Percentiles rank a stretch among this genome's conserved stretches.
phyloP scores from a whole-genome alignment of 1,140 invertebrate genomes.

The Drosophila pachea region DNA sequence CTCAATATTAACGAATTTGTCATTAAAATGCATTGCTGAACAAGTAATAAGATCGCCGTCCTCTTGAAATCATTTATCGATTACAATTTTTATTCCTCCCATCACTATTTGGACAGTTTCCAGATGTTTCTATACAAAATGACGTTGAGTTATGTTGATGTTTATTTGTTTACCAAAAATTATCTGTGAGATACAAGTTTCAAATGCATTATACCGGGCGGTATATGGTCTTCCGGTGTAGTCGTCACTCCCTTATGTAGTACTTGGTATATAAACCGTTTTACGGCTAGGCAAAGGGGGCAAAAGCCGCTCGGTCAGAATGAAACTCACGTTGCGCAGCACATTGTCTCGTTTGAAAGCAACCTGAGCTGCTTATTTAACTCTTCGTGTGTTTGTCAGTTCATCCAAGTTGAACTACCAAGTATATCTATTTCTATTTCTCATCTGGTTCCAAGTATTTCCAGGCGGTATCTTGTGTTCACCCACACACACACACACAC shows the following conservation, averaged over 20 bases:
- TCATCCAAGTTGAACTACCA: conserved; percentile 4
- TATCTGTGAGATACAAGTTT: not conserved
- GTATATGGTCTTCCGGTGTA: conserved; percentile 7
- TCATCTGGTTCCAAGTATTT: conserved; percentile 29
- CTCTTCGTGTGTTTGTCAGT: conserved; percentile 6
- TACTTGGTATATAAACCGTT: conserved; percentile 13
- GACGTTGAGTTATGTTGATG: too few species aligned
- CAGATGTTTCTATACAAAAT: too few species aligned
- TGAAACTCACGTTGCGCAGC: conserved; percentile 31
- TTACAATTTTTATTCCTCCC: too few species aligned
- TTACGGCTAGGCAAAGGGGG: not conserved
- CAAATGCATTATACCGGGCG: conserved; percentile 26
- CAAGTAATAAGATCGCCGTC: too few species aligned
- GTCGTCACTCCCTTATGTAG: conserved; percentile 1
- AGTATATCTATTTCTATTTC: conserved; percentile 1
- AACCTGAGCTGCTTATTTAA: conserved; percentile 33
- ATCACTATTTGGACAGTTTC: too few species aligned
- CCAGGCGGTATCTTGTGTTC: conserved; percentile 37
- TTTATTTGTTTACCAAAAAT: too few species aligned
- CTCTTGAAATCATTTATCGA: too few species aligned
- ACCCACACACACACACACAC: too few species aligned
- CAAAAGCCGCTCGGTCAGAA: not conserved
- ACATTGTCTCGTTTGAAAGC: not conserved
- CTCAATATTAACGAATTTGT: too few species aligned
- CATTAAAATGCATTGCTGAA: too few species aligned